Conservation (phyloP, 1,140 invertebrate genomes). For the Scaptomyza montana region DNA sequence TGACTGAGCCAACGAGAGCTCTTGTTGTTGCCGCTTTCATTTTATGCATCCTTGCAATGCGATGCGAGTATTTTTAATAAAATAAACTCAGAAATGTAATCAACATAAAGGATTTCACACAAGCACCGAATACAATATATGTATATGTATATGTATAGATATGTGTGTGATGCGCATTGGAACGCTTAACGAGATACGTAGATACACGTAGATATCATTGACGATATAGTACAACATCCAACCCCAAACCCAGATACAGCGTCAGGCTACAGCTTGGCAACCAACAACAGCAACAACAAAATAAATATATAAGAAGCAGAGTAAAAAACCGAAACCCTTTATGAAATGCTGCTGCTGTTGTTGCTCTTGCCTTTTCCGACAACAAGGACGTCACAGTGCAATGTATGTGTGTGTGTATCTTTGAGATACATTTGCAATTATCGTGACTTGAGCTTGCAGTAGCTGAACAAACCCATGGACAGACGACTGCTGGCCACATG, state of each 20-base stretch:
- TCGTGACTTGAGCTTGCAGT: slow-evolving; percentile 76
- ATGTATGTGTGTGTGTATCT: slow-evolving; percentile 55
- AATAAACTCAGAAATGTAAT: slow-evolving; percentile 83
- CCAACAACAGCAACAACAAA: slow-evolving; percentile 11
- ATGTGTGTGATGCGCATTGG: slow-evolving; percentile 43
- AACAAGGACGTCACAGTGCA: slow-evolving; percentile 48
- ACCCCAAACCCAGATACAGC: not conserved
- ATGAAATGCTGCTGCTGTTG: slow-evolving; percentile 59
- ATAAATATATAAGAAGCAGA: slow-evolving; percentile 14
- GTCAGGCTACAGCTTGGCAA: too few species aligned
- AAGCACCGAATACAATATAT: slow-evolving; percentile 40
- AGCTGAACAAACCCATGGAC: slow-evolving; percentile 22
- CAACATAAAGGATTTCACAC: slow-evolving; percentile 83
- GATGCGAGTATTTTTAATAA: slow-evolving; percentile 81
- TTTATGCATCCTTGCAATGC: slow-evolving; percentile 70
- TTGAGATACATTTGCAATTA: slow-evolving; percentile 82
- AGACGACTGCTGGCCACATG: slow-evolving; percentile 59
- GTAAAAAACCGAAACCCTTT: slow-evolving; percentile 59
- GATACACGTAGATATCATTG: slow-evolving; percentile 76
- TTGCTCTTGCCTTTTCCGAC: slow-evolving; percentile 30
- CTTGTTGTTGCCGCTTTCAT: slow-evolving; percentile 37
- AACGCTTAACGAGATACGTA: slow-evolving; percentile 77
- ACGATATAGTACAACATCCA: slow-evolving; percentile 29
- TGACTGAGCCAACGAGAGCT: slow-evolving; percentile 59
- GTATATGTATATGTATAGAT: slow-evolving; percentile 1